Evolutionary conservation across 2,888 invertebrate species (phyloP), one percentile per base, ranked within the genome.

Genomic region (Dasysyrphus tricinctus): DNA sequence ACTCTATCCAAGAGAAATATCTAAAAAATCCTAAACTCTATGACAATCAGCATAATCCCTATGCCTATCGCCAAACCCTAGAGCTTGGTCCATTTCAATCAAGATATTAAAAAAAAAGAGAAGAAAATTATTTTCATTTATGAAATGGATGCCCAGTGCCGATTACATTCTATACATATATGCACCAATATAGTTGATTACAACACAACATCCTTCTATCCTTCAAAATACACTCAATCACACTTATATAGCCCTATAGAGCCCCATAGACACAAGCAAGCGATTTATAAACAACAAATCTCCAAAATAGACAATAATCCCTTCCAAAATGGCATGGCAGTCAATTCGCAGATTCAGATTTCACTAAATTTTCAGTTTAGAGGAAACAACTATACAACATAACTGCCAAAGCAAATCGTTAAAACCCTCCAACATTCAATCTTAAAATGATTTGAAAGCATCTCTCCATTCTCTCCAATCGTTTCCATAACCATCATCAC

Each of bases 301-400:
- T 69, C 37, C 32, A 69, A 72, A 54, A 80, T 69, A 37, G 72
- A 76, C 80, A 61, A 61, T 80, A 80, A 85, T 85, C 76, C 84
- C 29, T 56, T 56, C 34, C 34, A 77, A 54, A 54, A 77, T 80
- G 80, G 61, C 37, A 69, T 56, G 73, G 76, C 72, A 73, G 72
- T 73, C 84, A 80, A 73, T 76, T 80, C 72, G 65, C 65, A 72
- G 72, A 76, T 42, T 19, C 51, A 57, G 59, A 76, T 34, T 19
- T 76, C 67, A 59, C 72, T 24, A 59, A 61, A 80, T 80, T 76
- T 67, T 67, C 72, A 76, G 72, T 54, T 57, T 14, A 32, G 39
- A 24, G 19, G 11, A 47, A 42, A 42, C 24, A 39, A 19, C 49
- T 11, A 24, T 5, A 5, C 16, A 11, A 5, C 34, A 4, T 19